Percentiles rank a stretch among this genome's conserved stretches.
Conservation (phyloP, 2,113 vertebrate genomes). For the Riparia riparia region DNA sequence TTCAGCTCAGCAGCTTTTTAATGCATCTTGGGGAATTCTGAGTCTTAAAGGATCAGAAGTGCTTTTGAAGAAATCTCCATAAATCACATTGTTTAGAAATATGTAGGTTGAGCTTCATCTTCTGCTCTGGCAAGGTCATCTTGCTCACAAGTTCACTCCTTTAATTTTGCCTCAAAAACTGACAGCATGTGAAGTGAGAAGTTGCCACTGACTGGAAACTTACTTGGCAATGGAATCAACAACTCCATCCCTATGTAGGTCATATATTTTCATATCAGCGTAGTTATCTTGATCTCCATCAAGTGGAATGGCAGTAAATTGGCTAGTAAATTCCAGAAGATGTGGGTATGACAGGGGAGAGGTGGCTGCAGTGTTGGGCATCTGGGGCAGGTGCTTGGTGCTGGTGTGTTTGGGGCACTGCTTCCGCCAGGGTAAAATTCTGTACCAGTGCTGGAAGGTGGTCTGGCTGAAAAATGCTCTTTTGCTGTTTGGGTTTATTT, state of each 20-base stretch:
- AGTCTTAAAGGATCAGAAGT: conserved; percentile 24
- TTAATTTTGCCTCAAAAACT: conserved; percentile 9
- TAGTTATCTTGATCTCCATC: neutral
- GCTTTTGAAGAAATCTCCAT: conserved; percentile 29
- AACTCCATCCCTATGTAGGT: neutral
- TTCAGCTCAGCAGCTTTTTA: conserved; percentile 19
- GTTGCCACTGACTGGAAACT: neutral
- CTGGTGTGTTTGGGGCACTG: neutral
- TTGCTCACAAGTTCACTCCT: neutral
- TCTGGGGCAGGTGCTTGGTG: fast-evolving
- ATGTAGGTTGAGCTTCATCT: neutral
- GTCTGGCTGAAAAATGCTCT: neutral
- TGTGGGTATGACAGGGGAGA: neutral
- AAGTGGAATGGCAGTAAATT: neutral
- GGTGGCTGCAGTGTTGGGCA: neutral
- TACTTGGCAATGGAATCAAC: neutral
- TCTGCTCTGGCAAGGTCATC: conserved; percentile 26
- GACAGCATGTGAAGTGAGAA: neutral
- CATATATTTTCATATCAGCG: neutral
- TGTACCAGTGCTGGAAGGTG: neutral
- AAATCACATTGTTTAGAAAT: conserved; percentile 13
- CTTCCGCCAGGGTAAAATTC: neutral
- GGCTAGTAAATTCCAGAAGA: neutral
- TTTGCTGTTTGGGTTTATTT: neutral
- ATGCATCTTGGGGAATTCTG: conserved; percentile 7